Percentiles rank a stretch among this genome's conserved stretches.
Conservation (phyloP, 2,113 vertebrate genomes). For the Cyanoramphus novaezelandiae region DNA sequence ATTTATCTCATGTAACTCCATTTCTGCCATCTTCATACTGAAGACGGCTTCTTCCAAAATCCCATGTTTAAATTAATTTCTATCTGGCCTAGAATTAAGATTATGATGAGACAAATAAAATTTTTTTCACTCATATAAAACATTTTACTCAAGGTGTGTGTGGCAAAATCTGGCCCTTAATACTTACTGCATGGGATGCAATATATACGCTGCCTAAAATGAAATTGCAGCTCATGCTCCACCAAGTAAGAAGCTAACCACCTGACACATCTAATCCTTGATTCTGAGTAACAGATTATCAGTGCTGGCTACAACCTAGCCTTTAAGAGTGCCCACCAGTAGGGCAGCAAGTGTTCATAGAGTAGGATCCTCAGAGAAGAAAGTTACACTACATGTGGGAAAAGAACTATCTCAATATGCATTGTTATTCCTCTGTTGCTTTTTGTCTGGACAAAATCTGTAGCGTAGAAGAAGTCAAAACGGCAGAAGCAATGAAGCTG, state of each 20-base stretch:
- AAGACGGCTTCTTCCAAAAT: neutral
- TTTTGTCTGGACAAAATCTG: neutral
- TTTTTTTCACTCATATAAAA: neutral
- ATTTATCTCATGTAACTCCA: neutral
- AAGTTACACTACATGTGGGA: neutral
- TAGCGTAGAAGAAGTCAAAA: neutral
- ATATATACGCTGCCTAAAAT: neutral
- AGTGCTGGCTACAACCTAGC: neutral
- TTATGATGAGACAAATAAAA: neutral
- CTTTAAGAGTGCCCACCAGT: neutral
- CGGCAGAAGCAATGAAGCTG: neutral
- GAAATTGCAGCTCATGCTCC: neutral
- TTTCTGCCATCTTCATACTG: neutral
- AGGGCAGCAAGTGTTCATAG: neutral
- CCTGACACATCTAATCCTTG: neutral
- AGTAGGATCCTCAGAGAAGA: neutral
- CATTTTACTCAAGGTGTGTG: neutral
- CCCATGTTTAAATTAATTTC: neutral
- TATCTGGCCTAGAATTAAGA: neutral
- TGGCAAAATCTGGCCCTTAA: neutral
- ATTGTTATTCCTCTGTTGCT: neutral
- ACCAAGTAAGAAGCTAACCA: neutral
- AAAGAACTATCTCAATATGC: neutral
- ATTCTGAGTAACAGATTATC: neutral
- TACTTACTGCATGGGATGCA: neutral